Evolutionary conservation across 1,140 invertebrate species (phyloP), one percentile per base, ranked within the genome.

Genomic region (Agrypnia vestita): DNA sequence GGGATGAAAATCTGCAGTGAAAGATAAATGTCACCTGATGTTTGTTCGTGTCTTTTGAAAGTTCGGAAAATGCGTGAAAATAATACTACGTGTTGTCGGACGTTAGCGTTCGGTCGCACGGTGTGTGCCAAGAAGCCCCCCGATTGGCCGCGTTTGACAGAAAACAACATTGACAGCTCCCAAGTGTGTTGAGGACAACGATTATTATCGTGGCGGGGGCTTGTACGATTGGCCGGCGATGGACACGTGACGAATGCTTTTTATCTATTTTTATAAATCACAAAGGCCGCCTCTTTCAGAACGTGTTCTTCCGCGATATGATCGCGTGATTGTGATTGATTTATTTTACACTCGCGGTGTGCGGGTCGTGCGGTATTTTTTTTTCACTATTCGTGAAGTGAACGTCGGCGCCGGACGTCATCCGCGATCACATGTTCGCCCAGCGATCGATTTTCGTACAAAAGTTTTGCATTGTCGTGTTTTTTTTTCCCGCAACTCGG

Each of bases 201-300:
- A 61, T 71, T 12, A 46, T n/a, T 35, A 17, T 12, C 13, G 47
- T 51, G 59, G 75, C 59, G 56, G 19, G 59, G 51, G 21, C 46
- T 77, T 76, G 9, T 67, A 35, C 25, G 25, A 77, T 47, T 77
- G 75, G 75, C 47, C 61, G 17, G 46, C 61, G 19, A 21, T 17
- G 46, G 67, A 77, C 75, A 77, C 75, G 75, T 77, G 75, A 77
- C 74, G 46, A 55, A 67, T 61, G 15, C 35, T 9, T 19, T 67
- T 76, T 49, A 62, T 77, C 75, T 77, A 77, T 77, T 77, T 77
- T 77, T 77, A 67, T 64, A 73, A 25, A 25, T 67, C 61, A 76
- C 59, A 64, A 77, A 77, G 61, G 75, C 75, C 47, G 47, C 21
- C 46, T 76, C 55, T 62, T 44, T 17, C 56, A 61, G 59, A 77